Evolutionary conservation across 2,888 invertebrate genomes (phyloP).

Genomic region (Hirtodrosophila confusa): DNA sequence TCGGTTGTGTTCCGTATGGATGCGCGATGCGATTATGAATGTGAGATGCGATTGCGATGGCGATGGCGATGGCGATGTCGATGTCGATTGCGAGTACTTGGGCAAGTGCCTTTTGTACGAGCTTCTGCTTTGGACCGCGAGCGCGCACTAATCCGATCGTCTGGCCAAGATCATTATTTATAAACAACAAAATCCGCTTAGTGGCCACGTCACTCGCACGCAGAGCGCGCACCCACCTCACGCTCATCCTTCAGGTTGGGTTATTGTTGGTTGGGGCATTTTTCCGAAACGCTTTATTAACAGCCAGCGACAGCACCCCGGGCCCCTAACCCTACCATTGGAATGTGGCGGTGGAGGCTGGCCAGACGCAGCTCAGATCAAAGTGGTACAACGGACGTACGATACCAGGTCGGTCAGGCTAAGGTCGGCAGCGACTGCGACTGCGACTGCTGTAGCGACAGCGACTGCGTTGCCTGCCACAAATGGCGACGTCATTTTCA

Average conservation of each 20-base stretch:
- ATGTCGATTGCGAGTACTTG: conserved; percentile 34
- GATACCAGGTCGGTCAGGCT: conserved; percentile 31
- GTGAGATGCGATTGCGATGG: conserved; percentile 33
- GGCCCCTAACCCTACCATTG: conserved; percentile 40
- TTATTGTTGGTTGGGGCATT: conserved; percentile 66
- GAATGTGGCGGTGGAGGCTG: conserved; percentile 66
- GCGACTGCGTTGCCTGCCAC: conserved; percentile 1
- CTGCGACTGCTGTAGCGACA: background rate
- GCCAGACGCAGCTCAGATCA: conserved; percentile 68
- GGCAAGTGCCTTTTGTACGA: conserved; percentile 44
- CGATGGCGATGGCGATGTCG: conserved; percentile 38
- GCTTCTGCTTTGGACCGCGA: conserved; percentile 69
- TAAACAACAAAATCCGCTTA: conserved; percentile 74
- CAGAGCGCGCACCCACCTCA: conserved; percentile 35
- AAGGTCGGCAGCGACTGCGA: conserved; percentile 30
- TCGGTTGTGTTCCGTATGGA: conserved; percentile 24
- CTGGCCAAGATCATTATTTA: conserved; percentile 83
- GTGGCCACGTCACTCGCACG: conserved; percentile 62
- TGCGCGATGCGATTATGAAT: conserved; percentile 45
- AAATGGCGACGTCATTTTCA: conserved; percentile 1
- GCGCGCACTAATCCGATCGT: conserved; percentile 81
- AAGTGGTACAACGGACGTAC: conserved; percentile 47
- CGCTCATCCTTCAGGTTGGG: conserved; percentile 57
- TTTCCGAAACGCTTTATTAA: conserved; percentile 65
- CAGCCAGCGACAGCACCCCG: conserved; percentile 21